A percentile compares a stretch with the other conserved stretches of the same genome.
Conservation (phyloP, 2,113 vertebrate genomes). For the Carettochelys insculpta region DNA sequence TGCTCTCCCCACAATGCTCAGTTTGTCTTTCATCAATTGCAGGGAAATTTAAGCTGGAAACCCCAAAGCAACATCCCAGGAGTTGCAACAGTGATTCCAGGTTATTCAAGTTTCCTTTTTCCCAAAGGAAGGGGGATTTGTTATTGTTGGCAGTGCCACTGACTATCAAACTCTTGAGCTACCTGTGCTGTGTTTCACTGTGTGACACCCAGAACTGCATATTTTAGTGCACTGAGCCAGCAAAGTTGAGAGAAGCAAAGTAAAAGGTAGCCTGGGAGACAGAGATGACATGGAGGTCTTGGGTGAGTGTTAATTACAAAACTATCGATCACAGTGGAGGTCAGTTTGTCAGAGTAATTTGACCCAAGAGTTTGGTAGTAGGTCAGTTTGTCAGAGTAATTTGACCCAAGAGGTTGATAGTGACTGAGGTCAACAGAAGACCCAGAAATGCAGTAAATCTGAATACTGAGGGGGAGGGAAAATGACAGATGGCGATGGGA, state of each 20-base stretch:
- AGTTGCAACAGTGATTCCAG: rapidly evolving
- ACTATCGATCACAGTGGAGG: not conserved
- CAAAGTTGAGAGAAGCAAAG: not conserved
- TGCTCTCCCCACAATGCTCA: not conserved
- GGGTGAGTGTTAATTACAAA: not conserved
- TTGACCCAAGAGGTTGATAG: slow-evolving; percentile 11
- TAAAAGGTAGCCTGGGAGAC: rapidly evolving
- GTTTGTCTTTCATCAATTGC: not conserved
- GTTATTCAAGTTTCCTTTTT: not conserved
- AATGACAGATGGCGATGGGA: not conserved
- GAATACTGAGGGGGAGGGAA: not conserved
- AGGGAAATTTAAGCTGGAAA: not conserved
- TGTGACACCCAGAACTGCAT: rapidly evolving
- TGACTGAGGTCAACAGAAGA: not conserved
- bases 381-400: not conserved
- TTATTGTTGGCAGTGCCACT: not conserved
- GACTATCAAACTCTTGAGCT: not conserved
- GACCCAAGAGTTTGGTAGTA: not conserved
- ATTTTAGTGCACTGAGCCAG: not conserved
- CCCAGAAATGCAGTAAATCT: not conserved
- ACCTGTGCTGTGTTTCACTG: not conserved
- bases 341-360: not conserved
- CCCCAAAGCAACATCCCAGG: not conserved
- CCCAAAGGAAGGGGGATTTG: not conserved
- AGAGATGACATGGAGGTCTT: not conserved